A percentile compares a stretch with the other conserved stretches of the same genome.
Conservation (phyloP, 2,888 invertebrate species). For the Erebia aethiops region DNA sequence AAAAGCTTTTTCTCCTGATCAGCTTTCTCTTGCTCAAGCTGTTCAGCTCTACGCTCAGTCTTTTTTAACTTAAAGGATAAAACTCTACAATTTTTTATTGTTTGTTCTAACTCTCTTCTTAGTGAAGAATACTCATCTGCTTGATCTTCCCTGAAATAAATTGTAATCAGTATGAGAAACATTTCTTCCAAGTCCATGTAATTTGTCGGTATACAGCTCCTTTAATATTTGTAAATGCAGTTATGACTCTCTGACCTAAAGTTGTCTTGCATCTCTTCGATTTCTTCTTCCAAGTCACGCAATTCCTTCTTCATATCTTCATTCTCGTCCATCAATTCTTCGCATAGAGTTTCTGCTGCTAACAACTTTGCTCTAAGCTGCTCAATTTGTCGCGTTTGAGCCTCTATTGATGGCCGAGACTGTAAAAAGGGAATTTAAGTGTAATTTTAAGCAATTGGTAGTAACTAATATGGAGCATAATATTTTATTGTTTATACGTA, state of each 20-base stretch:
- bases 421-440: conserved; percentile 46
- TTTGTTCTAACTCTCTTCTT: conserved; percentile 97
- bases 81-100: conserved; percentile 98
- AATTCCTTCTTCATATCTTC: conserved; percentile 97
- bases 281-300: conserved; percentile 96
- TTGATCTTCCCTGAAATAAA: conserved; percentile 92
- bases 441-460: background rate
- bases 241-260: conserved; percentile 83
- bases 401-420: conserved; percentile 80
- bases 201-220: too few species aligned
- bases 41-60: conserved; percentile 94
- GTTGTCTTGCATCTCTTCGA: conserved; percentile 99
- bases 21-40: conserved; percentile 92
- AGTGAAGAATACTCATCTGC: conserved; percentile 97
- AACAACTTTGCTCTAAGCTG: conserved; percentile 92
- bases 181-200: too few species aligned
- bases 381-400: conserved; percentile 84
- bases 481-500: conserved; percentile 41
- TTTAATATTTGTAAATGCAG: background rate
- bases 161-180: background rate
- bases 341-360: conserved; percentile 95
- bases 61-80: conserved; percentile 98
- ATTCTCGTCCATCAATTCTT: conserved; percentile 97
- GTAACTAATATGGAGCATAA: background rate
- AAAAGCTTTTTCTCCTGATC: conserved; percentile 87